Evolutionary conservation across 2,797 vertebrate species (phyloP), one percentile per base, ranked within the genome.

Genomic region (Siniperca undulata): DNA sequence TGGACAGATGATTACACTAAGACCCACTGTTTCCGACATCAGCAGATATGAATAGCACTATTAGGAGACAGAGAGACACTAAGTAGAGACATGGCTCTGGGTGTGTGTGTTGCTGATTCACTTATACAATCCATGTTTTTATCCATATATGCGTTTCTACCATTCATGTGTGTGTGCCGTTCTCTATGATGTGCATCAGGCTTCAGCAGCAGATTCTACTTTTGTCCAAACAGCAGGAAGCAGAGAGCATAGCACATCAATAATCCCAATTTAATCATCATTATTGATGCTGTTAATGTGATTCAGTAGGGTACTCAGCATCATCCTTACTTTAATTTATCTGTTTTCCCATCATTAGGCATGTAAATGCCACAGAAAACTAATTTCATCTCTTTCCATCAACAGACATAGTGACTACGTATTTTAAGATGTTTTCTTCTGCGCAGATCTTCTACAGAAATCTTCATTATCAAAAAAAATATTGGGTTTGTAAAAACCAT

Each of bases 1-100:
- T 58, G 85, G 81, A 78, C 78, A 82, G 87, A 90, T 82, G 80
- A 92, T 93, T 82, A 90, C 87, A 90, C 75, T 87, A 88, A 89
- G 88, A 88, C 38, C 72, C 80, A 70, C 65, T 91, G 89, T 92
- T 83, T 83, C 78, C 42, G 24, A 86, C 89, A 81, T 86, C 83
- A 76, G 73, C 78, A 74, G 87, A 90, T 88, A 90, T 90, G 86
- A 93, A 91, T 86, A 91, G 85, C 71, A 27, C 86, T 67, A 68
- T 89, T 86, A 88, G 77, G 68, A 80, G 55, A 65, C 84, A 66
- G 70, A 30, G 46, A 87, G 81, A 91, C 84, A 86, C 60, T 79
- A 34, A 90, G 80, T 81, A 88, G 81, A 89, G 66, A 83, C 81
- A 67, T 40, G 50, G 40, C 11, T 70, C 12, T 65, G 50, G 64